Conservation (phyloP, 2,113 vertebrate genomes). For the Nycticorax nycticorax region DNA sequence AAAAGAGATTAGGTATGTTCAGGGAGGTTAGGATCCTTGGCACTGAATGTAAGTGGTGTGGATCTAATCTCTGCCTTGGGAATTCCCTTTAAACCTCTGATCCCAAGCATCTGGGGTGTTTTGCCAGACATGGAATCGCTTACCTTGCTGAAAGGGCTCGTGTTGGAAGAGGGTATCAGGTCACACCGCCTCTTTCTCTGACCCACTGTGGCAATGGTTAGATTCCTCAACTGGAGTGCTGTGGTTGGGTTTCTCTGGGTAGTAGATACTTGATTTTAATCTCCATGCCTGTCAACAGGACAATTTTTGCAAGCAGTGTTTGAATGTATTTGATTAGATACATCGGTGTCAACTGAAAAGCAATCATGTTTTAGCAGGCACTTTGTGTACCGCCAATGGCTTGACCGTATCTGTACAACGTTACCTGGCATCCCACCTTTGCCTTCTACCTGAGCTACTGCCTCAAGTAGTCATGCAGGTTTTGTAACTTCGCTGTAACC, state of each 20-base stretch:
- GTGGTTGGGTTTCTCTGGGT: background rate
- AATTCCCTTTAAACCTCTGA: background rate
- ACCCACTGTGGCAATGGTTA: background rate
- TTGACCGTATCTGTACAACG: background rate
- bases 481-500: background rate
- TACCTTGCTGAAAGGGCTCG: background rate
- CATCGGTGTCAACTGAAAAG: background rate
- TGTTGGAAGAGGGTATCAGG: background rate
- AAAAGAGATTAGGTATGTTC: background rate
- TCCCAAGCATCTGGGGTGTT: background rate
- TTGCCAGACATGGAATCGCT: background rate
- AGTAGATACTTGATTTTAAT: background rate
- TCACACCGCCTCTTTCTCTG: background rate
- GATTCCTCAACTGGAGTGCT: background rate
- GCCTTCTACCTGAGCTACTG: background rate
- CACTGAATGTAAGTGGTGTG: background rate
- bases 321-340: background rate
- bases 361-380: background rate
- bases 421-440: background rate
- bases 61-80: constrained; percentile 21
- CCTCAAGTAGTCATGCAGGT: background rate
- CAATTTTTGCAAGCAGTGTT: background rate
- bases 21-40: background rate
- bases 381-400: fast-evolving
- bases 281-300: background rate